Evolutionary conservation across 2,888 invertebrate genomes (phyloP), one percentile per base, ranked within the genome.

Genomic region (Ischnura elegans): DNA sequence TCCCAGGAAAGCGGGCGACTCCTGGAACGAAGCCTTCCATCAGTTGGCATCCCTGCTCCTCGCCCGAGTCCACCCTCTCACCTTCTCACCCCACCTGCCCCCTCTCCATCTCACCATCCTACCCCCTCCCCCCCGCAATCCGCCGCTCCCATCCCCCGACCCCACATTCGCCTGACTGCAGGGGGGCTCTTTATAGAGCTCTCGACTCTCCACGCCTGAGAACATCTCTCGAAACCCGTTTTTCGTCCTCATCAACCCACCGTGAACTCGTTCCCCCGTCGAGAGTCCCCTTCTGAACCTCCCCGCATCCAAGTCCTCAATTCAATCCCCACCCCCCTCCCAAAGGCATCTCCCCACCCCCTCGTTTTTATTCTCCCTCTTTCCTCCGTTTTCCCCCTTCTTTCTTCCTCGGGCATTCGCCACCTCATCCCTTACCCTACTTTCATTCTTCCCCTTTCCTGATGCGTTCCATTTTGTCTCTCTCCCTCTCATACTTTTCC

Each of bases 171-270:
- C 42, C 25, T 42, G 42, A 13, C 25, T 42, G 55, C 55, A 13
- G 87, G 55, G 87, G 87, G 55, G 42, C 25, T 51, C 55, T 87
- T 42, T 87, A 55, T 55, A 87, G 51, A 46, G 55, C 42, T 25
- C 87, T 87, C 87, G 51, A 51, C 51, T 51, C 87, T 55, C 87
- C 47, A 87, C 87, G 87, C 87, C 87, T 51, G 87, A 46, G 87
- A 87, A 87, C 87, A 87, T 87, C 87, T 87, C 87, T 87, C 87
- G 51, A 87, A 87, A 87, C 51, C 51, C 87, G 55, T 87, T 76
- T 76, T 76, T 76, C 76, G 76, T 76, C 76, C 76, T 76, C 76
- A 76, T 76, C 76, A 76, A 76, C 76, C 76, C 76, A 76, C 76
- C 76, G 76, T 76, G 76, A 76, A 76, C 55, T 87, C 87, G 87